Evolutionary conservation across 2,888 invertebrate species (phyloP).

Genomic region (Orthosia incerta): DNA sequence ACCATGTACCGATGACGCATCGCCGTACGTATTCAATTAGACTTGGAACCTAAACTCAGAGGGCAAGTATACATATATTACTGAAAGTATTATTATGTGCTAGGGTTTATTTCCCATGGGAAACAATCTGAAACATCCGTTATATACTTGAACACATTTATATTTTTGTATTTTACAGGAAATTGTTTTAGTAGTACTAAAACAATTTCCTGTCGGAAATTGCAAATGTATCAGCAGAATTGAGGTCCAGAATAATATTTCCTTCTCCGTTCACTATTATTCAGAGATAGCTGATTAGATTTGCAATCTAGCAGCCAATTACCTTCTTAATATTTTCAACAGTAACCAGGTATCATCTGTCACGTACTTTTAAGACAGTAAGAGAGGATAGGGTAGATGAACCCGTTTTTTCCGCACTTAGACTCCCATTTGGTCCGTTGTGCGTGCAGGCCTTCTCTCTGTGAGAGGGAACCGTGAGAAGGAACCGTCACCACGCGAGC

Average conservation of each 20-base stretch:
- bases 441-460: too few relatives aligned
- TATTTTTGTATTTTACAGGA: constrained; percentile 25
- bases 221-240: constrained; percentile 29
- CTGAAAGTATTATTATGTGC: constrained; percentile 4
- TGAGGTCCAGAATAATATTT: constrained; percentile 38
- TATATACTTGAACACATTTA: constrained; percentile 24
- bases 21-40: not conserved
- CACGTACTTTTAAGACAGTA: too few relatives aligned
- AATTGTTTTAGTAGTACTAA: constrained; percentile 6
- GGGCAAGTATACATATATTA: not conserved
- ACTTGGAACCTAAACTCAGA: not conserved
- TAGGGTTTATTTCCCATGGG: constrained; percentile 19
- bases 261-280: constrained; percentile 29
- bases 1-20: too few relatives aligned
- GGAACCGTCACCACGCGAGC: too few relatives aligned
- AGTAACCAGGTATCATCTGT: not conserved
- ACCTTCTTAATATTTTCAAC: constrained; percentile 2
- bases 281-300: constrained; percentile 27
- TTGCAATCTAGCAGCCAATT: constrained; percentile 15
- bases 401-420: too few relatives aligned
- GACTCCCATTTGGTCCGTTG: too few relatives aligned
- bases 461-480: too few relatives aligned
- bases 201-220: constrained; percentile 53
- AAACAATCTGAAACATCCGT: constrained; percentile 16
- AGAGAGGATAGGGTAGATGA: too few relatives aligned